phyloP scores from a whole-genome alignment of 2,888 invertebrate species.

The Electrophaes corylata region DNA sequence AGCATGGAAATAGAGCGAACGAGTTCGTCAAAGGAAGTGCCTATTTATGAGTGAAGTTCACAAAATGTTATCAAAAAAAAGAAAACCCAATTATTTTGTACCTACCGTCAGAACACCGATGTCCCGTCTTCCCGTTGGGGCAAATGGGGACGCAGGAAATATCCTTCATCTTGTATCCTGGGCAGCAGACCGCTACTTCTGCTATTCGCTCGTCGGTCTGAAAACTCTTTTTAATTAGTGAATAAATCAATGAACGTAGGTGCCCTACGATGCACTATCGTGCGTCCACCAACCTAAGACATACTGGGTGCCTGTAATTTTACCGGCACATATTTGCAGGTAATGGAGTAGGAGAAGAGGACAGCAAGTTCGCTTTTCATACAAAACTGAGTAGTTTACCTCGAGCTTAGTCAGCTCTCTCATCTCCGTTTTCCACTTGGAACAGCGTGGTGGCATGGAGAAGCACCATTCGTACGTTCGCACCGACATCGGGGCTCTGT shows the following conservation, averaged over 20 bases:
- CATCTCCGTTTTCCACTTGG: slow-evolving; percentile 88
- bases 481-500: slow-evolving; percentile 87
- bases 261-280: no score
- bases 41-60: no score
- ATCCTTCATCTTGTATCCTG: slow-evolving; percentile 87
- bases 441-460: slow-evolving; percentile 91
- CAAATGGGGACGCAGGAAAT: slow-evolving; percentile 87
- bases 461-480: slow-evolving; percentile 91
- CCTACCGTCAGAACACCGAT: slow-evolving; percentile 86
- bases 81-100: slow-evolving; percentile 56
- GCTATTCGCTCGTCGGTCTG: slow-evolving; percentile 88
- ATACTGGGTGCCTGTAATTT: no score
- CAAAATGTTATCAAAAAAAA: no score
- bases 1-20: no score
- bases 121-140: slow-evolving; percentile 85
- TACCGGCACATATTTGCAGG: no score
- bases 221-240: background rate
- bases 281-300: no score
- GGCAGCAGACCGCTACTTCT: slow-evolving; percentile 89
- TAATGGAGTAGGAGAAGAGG: no score
- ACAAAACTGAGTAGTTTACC: no score
- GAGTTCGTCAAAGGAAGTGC: no score
- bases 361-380: no score
- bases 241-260: no score
- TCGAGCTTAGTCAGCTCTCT: slow-evolving; percentile 88